A percentile compares a stretch with the other conserved stretches of the same genome.
These are phyloP conservation scores for Dreissena polymorpha DNA, from an alignment of 1,140 invertebrate genomes.

Conservation along the genomic window DNA sequence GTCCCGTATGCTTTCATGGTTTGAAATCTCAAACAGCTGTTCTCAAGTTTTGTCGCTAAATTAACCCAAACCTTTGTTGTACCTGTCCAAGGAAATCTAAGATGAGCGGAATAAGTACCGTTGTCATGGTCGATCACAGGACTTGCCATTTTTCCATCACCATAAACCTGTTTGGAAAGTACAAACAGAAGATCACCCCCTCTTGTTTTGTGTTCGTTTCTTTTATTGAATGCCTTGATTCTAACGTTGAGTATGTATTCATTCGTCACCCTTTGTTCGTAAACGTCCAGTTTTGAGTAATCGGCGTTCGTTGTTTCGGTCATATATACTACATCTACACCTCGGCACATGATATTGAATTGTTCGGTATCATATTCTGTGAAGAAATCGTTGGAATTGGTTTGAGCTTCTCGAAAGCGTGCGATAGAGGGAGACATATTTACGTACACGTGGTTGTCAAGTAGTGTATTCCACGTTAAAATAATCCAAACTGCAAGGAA, in stretches of 20 bases:
- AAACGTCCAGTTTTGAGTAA: not conserved
- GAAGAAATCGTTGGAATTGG: too few species aligned
- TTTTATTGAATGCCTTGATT: constrained; percentile 7
- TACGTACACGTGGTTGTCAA: too few species aligned
- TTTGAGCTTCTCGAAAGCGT: too few species aligned
- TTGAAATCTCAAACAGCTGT: constrained; percentile 28
- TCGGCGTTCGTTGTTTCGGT: not conserved
- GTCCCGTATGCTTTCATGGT: constrained; percentile 24
- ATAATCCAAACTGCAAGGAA: too few species aligned
- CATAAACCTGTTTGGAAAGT: constrained; percentile 1
- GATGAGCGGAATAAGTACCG: constrained; percentile 26
- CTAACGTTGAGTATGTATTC: not conserved
- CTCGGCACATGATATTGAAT: too few species aligned
- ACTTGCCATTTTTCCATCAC: constrained; percentile 34
- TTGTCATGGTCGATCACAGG: constrained; percentile 45
- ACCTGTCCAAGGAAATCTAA: constrained; percentile 37
- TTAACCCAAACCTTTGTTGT: constrained; percentile 13
- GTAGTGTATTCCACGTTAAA: too few species aligned
- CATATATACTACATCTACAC: too few species aligned
- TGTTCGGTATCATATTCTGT: too few species aligned
- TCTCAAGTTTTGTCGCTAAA: constrained; percentile 24
- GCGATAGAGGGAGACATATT: too few species aligned
- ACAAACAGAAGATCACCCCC: constrained; percentile 32
- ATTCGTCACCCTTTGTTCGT: not conserved
- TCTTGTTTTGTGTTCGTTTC: not conserved